phyloP scores from a whole-genome alignment of 2,113 vertebrate species.

The Ginglymostoma cirratum region DNA sequence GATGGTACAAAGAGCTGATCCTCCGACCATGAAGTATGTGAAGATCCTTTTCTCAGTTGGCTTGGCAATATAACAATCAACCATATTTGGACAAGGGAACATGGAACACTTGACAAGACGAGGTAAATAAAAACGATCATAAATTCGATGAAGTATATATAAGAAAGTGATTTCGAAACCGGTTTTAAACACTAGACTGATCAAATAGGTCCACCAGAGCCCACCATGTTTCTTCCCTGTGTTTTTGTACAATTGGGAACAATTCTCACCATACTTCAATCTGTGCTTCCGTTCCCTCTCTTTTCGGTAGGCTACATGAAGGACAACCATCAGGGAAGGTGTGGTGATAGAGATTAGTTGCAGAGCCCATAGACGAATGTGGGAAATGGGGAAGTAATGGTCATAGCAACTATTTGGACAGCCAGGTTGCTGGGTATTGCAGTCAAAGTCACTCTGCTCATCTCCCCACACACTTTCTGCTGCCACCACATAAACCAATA shows the following conservation, averaged over 20 bases:
- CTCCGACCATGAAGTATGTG: constrained; percentile 71
- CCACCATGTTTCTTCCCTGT: constrained; percentile 66
- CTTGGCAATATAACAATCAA: constrained; percentile 70
- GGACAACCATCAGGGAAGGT: constrained; percentile 80
- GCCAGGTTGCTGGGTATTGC: constrained; percentile 82
- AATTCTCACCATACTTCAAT: constrained; percentile 59
- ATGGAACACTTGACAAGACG: constrained; percentile 62
- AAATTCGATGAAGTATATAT: constrained; percentile 64
- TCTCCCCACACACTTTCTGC: constrained; percentile 81
- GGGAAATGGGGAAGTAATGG: constrained; percentile 81
- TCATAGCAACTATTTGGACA: constrained; percentile 83
- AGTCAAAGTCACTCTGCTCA: constrained; percentile 79
- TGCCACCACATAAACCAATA: constrained; percentile 85
- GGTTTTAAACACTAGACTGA: constrained; percentile 69
- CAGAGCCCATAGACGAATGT: constrained; percentile 86
- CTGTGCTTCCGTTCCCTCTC: constrained; percentile 64
- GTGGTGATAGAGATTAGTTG: constrained; percentile 94
- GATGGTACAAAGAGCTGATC: constrained; percentile 63
- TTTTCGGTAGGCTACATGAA: constrained; percentile 79
- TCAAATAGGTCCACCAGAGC: constrained; percentile 71
- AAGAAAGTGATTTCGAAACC: constrained; percentile 62
- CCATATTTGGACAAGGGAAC: constrained; percentile 61
- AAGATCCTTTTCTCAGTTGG: constrained; percentile 70
- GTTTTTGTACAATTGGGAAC: constrained; percentile 60
- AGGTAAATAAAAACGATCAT: constrained; percentile 62